phyloP scores from a whole-genome alignment of 2,888 invertebrate genomes.

The Caenorhabditis japonica region DNA sequence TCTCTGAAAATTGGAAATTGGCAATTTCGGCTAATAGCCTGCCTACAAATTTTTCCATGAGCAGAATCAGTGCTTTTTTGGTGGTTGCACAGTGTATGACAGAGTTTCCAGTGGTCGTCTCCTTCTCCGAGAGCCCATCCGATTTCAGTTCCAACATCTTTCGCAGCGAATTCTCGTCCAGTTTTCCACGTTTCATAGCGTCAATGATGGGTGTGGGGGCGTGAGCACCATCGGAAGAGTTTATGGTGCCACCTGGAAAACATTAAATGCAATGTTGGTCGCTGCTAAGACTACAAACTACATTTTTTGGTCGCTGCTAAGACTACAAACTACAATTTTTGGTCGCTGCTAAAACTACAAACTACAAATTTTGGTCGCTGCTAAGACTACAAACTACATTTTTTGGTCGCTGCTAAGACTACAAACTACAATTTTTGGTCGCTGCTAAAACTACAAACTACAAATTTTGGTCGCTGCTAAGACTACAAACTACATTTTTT shows the following conservation, averaged over 20 bases:
- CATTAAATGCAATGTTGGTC: too few species aligned
- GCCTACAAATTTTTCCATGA: conserved; percentile 55
- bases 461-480: too few species aligned
- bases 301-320: too few species aligned
- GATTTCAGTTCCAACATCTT: conserved; percentile 55
- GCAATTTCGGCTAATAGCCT: not conserved
- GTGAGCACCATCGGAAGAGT: conserved; percentile 25
- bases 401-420: too few species aligned
- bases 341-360: too few species aligned
- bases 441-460: too few species aligned
- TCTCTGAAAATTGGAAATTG: conserved; percentile 46
- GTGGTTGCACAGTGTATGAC: conserved; percentile 54
- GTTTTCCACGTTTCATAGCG: conserved; percentile 55
- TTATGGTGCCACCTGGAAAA: conserved; percentile 31
- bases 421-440: too few species aligned
- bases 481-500: too few species aligned
- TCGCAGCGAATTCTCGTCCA: conserved; percentile 45
- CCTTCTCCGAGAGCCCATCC: conserved; percentile 52
- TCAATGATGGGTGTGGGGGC: conserved; percentile 49
- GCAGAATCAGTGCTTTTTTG: conserved; percentile 50
- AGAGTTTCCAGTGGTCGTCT: conserved; percentile 58
- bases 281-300: too few species aligned
- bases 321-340: too few species aligned
- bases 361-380: too few species aligned
- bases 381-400: too few species aligned